phyloP scores from a whole-genome alignment of 2,888 invertebrate species.

The Eudemis profundana region DNA sequence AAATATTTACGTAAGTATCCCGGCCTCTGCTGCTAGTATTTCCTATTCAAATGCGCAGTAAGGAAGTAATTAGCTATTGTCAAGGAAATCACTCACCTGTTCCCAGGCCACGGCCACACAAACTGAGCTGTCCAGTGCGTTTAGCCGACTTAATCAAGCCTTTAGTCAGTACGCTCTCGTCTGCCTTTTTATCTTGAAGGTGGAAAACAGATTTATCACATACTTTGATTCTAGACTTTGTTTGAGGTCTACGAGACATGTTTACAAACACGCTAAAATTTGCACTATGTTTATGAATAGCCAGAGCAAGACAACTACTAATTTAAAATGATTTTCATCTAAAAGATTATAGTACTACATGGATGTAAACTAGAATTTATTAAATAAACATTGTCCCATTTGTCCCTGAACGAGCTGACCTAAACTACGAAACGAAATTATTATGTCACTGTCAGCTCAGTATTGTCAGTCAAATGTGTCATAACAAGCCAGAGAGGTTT shows the following conservation, averaged over 20 bases:
- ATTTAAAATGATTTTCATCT: conserved; percentile 7
- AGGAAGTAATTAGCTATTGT: conserved; percentile 23
- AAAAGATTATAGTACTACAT: conserved; percentile 7
- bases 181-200: conserved; percentile 89
- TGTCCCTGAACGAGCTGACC: conserved; percentile 5
- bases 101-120: conserved; percentile 90
- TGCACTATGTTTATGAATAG: background rate
- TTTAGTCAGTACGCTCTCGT: conserved; percentile 88
- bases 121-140: conserved; percentile 91
- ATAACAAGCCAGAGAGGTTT: conserved; percentile 14
- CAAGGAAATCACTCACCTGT: conserved; percentile 82
- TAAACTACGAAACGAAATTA: conserved; percentile 14
- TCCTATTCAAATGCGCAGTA: conserved; percentile 30
- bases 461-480: too few relatives aligned
- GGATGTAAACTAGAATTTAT: conserved; percentile 8
- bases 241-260: conserved; percentile 71
- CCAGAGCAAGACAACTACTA: conserved; percentile 3
- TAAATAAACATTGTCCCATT: conserved; percentile 27
- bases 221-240: conserved; percentile 70
- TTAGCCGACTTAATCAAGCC: conserved; percentile 92
- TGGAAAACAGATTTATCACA: conserved; percentile 87
- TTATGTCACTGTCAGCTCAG: too few relatives aligned
- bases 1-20: background rate
- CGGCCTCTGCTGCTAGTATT: background rate
- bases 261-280: conserved; percentile 38